Conservation (phyloP, 2,113 vertebrate genomes). For the Lutjanus erythropterus region DNA sequence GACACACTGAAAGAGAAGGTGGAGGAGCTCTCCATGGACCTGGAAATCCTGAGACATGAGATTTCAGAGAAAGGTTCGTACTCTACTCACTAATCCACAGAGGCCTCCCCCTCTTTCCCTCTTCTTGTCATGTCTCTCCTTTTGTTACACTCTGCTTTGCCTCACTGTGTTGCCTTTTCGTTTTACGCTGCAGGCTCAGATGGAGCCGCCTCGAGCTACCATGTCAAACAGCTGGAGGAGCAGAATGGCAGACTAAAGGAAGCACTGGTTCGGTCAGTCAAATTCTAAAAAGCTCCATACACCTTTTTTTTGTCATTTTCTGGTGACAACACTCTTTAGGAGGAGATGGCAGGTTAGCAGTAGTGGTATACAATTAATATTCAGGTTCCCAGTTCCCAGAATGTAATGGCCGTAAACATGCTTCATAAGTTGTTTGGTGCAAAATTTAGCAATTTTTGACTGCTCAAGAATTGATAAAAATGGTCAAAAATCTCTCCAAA, state of each 20-base stretch:
- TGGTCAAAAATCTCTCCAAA: no score
- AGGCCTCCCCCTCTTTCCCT: background rate
- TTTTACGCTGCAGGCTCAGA: slow-evolving; percentile 65
- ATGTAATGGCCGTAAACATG: no score
- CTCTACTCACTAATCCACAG: background rate
- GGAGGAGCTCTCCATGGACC: slow-evolving; percentile 94
- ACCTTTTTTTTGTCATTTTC: no score
- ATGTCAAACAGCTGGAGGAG: slow-evolving; percentile 96
- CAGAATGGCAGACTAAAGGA: slow-evolving; percentile 95
- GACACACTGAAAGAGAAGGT: slow-evolving; percentile 94
- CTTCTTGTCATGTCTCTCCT: background rate
- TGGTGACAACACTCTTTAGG: no score
- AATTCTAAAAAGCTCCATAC: background rate
- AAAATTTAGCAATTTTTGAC: no score
- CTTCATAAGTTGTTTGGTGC: no score
- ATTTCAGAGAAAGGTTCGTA: slow-evolving; percentile 96
- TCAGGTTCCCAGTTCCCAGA: no score
- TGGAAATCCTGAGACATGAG: slow-evolving; percentile 97
- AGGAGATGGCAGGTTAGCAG: no score
- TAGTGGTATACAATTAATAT: no score
- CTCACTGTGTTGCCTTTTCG: background rate
- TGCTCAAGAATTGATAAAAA: no score
- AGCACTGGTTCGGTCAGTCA: slow-evolving; percentile 92
- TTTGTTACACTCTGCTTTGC: background rate
- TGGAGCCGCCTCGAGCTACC: slow-evolving; percentile 96